Percentiles rank a stretch among this genome's conserved stretches.
These are phyloP conservation scores for Odontomyia ornata DNA, from an alignment of 2,888 invertebrate genomes.

Conservation along the genomic window DNA sequence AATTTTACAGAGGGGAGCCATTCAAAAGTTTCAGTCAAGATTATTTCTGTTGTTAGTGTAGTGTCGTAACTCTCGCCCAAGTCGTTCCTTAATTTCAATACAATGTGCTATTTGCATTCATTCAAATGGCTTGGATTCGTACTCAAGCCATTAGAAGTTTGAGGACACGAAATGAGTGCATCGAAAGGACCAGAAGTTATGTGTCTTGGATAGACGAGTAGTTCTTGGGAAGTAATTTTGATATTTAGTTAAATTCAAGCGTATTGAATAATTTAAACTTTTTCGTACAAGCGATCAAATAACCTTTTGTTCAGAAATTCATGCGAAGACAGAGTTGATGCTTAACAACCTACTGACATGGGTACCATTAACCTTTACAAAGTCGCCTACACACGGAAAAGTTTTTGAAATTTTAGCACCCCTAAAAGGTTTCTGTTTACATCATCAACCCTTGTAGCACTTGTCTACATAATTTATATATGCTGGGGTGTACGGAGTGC, in stretches of 20 bases:
- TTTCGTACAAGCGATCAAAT: too few species aligned
- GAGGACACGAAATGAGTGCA: not conserved
- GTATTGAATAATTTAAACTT: too few species aligned
- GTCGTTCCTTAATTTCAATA: not conserved
- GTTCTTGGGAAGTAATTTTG: too few species aligned
- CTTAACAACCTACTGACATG: too few species aligned
- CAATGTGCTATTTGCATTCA: not conserved
- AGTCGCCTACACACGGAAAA: too few species aligned
- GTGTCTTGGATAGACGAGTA: too few species aligned
- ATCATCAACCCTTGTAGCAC: conserved; percentile 10
- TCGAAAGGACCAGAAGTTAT: not conserved
- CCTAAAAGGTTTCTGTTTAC: not conserved
- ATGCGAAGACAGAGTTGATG: too few species aligned
- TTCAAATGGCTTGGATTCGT: not conserved
- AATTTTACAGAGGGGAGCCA: not conserved
- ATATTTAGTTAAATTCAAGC: too few species aligned
- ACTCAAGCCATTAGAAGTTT: not conserved
- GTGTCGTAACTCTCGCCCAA: not conserved
- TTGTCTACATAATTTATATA: not conserved
- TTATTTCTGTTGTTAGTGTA: not conserved
- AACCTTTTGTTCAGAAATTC: too few species aligned
- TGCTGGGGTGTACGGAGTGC: too few species aligned
- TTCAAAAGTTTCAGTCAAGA: not conserved
- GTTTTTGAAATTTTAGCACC: too few species aligned
- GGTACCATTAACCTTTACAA: too few species aligned